Evolutionary conservation across 2,888 invertebrate species (phyloP), one percentile per base, ranked within the genome.

Genomic region (Drosophila subsilvestris): DNA sequence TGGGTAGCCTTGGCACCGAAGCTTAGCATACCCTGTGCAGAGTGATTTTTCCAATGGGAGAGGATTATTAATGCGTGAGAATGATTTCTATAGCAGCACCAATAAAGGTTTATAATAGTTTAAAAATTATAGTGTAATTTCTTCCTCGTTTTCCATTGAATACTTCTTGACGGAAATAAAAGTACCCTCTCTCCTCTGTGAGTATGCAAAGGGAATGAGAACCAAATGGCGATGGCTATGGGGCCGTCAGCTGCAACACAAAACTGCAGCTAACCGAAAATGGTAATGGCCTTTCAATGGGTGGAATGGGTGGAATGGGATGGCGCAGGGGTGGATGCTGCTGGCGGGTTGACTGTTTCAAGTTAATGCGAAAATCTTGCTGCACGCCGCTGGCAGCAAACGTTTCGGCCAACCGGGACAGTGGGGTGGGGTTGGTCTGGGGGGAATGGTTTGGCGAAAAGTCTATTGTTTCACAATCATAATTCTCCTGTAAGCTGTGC

Each of bases 401-500:
- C 85, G 82, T 68, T 68, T 72, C 72, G 62, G 69, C 59, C 61
- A 67, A 43, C 54, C 58, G 57, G 43, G 56, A 48, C 60, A 6
- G 6, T 25, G 27, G 7, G 27, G 9, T 27, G 25, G 25, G 6
- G 5, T 25, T 5, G 25, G 6, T 6, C 25, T 25, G 37, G 14
- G 14, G 37, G 37, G 7, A 2, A 7, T 7, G 37, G 37, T n/a
- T 37, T 60, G 59, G 58, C 50, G 62, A 89, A 85, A 89, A 86
- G 89, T 89, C 88, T 83, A 86, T 86, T 86, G 89, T 90, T 87
- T 85, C 75, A 74, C 71, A 74, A 86, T 89, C 86, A 86, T 86
- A 86, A 86, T 89, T 89, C 88, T 89, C 81, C 65, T 88, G 86
- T 86, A 86, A 86, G 89, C 89, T 68, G 60, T 48, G 56, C 49